Evolutionary conservation across 2,888 invertebrate species (phyloP).

Genomic region (Apamea sordens): DNA sequence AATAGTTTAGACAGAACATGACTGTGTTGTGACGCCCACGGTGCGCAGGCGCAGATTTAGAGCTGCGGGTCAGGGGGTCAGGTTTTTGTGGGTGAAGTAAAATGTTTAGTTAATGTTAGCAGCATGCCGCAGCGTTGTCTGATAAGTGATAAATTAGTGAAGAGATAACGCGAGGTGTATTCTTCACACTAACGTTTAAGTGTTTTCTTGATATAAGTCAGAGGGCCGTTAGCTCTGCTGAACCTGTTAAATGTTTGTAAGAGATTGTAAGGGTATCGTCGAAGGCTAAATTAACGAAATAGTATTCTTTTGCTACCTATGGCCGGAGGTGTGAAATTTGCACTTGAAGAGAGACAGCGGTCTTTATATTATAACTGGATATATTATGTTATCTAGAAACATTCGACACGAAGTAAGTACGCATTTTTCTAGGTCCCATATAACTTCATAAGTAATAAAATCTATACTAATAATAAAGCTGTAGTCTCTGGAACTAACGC

Average conservation of each 20-base stretch:
- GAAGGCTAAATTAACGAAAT: not conserved
- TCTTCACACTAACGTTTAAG: constrained; percentile 20
- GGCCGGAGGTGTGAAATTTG: not conserved
- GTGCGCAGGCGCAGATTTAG: constrained; percentile 51
- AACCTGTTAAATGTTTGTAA: constrained; percentile 15
- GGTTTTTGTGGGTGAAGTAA: constrained; percentile 47
- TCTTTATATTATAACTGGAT: not conserved
- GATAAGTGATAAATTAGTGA: constrained; percentile 51
- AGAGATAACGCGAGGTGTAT: constrained; percentile 45
- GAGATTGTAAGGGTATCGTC: not conserved
- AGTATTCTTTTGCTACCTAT: not conserved
- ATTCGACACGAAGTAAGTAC: not conserved
- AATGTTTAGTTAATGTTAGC: constrained; percentile 54
- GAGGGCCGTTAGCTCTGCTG: not conserved
- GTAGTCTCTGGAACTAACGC: not conserved
- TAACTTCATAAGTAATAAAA: constrained; percentile 4
- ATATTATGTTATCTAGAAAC: constrained; percentile 16
- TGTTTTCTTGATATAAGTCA: constrained; percentile 14
- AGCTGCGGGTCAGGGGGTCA: constrained; percentile 47
- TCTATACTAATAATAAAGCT: not conserved
- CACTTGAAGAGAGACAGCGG: not conserved
- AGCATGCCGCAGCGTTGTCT: constrained; percentile 37
- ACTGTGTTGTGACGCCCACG: constrained; percentile 46
- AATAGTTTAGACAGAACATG: constrained; percentile 52
- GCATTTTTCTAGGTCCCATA: constrained; percentile 12